Conservation (phyloP, 2,888 invertebrate genomes). For the Caenorhabditis sulstoni region DNA sequence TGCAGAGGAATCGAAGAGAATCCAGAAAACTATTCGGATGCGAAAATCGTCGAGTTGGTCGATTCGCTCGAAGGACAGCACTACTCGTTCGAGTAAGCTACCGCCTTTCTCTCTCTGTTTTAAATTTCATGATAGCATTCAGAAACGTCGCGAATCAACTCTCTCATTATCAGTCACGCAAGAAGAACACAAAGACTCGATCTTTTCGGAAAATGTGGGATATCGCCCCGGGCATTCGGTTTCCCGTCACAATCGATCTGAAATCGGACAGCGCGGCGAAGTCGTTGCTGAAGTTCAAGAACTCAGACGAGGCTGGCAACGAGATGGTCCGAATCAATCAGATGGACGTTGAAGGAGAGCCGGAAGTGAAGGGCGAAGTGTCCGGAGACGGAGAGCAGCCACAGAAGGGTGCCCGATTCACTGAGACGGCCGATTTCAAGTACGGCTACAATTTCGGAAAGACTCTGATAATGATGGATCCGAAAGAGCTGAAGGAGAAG, state of each 20-base stretch:
- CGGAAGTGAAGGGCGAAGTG: too few relatives aligned
- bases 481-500: conserved; percentile 44
- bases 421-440: conserved; percentile 11
- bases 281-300: conserved; percentile 54
- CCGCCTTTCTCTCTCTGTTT: neutral
- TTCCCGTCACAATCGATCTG: conserved; percentile 54
- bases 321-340: neutral
- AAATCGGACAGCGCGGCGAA: conserved; percentile 49
- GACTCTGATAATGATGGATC: conserved; percentile 53
- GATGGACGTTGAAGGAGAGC: neutral
- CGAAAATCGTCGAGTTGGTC: conserved; percentile 6
- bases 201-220: too few relatives aligned
- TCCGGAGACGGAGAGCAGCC: too few relatives aligned
- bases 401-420: too few relatives aligned
- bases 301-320: conserved; percentile 25
- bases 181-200: too few relatives aligned
- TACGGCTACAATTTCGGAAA: conserved; percentile 56
- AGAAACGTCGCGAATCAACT: conserved; percentile 10
- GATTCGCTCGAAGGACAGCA: conserved; percentile 16
- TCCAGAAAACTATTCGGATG: conserved; percentile 17
- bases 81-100: conserved; percentile 30
- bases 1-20: conserved; percentile 35
- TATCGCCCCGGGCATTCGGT: conserved; percentile 55
- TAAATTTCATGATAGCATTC: neutral
- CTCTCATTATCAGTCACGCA: too few relatives aligned